Base-by-base conservation (phyloP, 2,888 invertebrate species). In the Tetrapedia diversipes region DNA sequence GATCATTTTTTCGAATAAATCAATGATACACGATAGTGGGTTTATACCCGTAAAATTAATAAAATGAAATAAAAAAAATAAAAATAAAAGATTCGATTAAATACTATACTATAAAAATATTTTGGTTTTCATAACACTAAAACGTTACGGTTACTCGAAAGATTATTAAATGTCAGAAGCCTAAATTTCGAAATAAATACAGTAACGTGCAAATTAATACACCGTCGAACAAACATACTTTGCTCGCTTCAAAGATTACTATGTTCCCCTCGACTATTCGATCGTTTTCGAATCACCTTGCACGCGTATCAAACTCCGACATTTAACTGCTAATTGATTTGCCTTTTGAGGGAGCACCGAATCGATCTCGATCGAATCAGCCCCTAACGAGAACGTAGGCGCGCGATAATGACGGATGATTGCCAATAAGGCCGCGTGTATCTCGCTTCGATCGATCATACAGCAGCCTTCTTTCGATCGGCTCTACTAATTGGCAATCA, bases 351-450 rank as follows among this genome's bases (percentile, higher is more conserved):
- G 16, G 27, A 51, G 64, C 47, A 56, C 22, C 41, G 29, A 56
- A 60, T 70, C 63, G 67, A 75, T 67, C 66, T 14, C 32, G 39
- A 27, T 27, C 71, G 68, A 71, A 66, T n/a, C 53, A 10, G 66
- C 27, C 29, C n/a, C 16, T 57, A 74, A 71, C 51, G 51, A 56
- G 8, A 34, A 41, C 56, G 65, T 43, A 78, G 57, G 69, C 54
- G 41, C 51, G 76, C 51, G 63, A 79, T 79, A 73, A 81, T 69
- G 60, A 69, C 57, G 53, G 57, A 67, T 63, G 72, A 76, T 75
- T 64, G 47, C 24, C 37, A 43, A 73, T 75, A 66, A 78, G 63
- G 70, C 27, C 19, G 47, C 57, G 59, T 64, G 70, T 39, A 47
- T 80, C 61, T 57, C 64, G 57, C 63, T 79, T 68, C 43, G 68